A percentile compares a stretch with the other conserved stretches of the same genome.
These are phyloP conservation scores for Sarcoramphus papa DNA, from an alignment of 2,797 vertebrate species.

Conservation along the genomic window DNA sequence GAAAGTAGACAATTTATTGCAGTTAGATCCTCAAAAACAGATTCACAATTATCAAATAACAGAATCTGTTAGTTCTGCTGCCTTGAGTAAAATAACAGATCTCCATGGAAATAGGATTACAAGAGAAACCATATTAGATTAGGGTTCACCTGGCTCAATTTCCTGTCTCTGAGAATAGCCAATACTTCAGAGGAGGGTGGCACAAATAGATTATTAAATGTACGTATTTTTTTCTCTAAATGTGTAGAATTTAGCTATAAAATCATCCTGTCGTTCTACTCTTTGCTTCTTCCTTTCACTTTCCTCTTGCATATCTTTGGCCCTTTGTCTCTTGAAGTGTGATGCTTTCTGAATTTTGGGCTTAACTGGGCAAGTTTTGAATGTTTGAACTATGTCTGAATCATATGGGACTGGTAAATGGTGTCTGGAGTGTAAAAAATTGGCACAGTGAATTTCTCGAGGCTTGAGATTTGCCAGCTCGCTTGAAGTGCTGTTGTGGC, in stretches of 20 bases:
- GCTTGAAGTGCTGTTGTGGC: background rate
- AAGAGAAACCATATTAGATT: constrained; percentile 40
- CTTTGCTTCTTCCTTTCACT: background rate
- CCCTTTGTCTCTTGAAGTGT: background rate
- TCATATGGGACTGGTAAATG: background rate
- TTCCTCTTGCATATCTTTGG: background rate
- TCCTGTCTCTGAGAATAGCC: constrained; percentile 24
- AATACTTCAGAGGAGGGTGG: background rate
- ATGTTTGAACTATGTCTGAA: background rate
- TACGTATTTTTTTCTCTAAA: background rate
- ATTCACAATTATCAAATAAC: constrained; percentile 54
- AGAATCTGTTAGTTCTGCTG: constrained; percentile 50
- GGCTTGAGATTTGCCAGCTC: background rate
- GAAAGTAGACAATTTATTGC: constrained; percentile 9
- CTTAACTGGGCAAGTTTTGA: background rate
- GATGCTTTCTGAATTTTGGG: background rate
- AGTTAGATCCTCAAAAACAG: constrained; percentile 40
- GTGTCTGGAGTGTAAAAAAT: background rate
- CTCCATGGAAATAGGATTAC: constrained; percentile 54
- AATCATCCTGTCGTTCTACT: background rate
- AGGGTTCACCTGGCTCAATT: constrained; percentile 35
- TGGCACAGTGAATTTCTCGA: background rate
- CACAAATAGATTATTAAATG: background rate
- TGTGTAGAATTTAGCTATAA: background rate
- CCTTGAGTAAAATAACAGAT: constrained; percentile 51